Conservation (phyloP, 2,797 vertebrate genomes). For the Sebastes steindachneri region DNA sequence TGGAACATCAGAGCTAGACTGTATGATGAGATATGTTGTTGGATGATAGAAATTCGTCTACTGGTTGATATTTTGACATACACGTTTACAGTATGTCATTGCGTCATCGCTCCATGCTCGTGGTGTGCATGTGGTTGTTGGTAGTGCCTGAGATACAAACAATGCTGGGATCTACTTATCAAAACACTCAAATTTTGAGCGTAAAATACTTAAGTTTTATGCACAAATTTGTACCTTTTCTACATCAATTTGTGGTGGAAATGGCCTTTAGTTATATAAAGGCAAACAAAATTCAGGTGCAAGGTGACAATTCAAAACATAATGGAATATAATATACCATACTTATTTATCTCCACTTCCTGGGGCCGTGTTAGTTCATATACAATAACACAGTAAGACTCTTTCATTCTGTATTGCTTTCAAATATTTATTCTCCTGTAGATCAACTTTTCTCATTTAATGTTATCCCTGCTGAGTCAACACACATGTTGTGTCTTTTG, state of each 20-base stretch:
- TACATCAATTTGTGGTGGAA: background rate
- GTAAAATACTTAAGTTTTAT: background rate
- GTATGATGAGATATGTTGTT: background rate
- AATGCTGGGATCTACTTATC: background rate
- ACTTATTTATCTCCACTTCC: too few relatives aligned
- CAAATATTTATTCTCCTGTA: background rate
- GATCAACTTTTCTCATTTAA: background rate
- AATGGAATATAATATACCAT: background rate
- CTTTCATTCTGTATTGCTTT: background rate
- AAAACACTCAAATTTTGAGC: background rate
- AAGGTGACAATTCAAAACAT: background rate
- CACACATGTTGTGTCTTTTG: too few relatives aligned
- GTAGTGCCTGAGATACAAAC: background rate
- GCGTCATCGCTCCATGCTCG: background rate
- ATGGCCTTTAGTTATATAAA: background rate
- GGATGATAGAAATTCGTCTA: background rate
- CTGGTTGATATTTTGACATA: background rate
- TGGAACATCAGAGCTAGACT: background rate
- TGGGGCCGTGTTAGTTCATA: too few relatives aligned
- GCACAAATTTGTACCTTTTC: background rate
- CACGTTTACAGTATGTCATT: background rate
- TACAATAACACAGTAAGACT: background rate
- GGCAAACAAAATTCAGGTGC: background rate
- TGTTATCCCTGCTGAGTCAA: too few relatives aligned
- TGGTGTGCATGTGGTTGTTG: background rate